Conservation (phyloP, 2,113 vertebrate genomes). For the Tragelaphus scriptus region DNA sequence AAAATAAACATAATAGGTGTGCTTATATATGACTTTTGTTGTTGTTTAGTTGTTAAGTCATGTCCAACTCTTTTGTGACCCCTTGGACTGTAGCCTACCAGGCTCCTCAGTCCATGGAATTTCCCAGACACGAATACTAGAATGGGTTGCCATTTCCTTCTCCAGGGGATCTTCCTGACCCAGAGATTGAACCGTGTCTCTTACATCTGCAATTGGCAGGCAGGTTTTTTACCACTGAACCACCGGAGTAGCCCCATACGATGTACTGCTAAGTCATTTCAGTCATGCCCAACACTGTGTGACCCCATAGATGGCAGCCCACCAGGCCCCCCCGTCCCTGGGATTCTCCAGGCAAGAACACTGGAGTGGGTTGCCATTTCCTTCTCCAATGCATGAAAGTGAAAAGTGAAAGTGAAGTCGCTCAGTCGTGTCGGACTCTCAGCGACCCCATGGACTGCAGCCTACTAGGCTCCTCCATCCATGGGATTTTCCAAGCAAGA, state of each 20-base stretch:
- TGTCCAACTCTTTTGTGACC: neutral
- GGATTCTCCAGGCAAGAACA: no score
- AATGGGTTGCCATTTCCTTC: neutral
- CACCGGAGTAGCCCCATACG: neutral
- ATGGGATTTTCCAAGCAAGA: no score
- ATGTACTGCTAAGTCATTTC: neutral
- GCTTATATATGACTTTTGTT: neutral
- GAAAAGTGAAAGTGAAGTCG: no score
- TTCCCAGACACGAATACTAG: neutral
- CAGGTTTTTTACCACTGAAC: neutral
- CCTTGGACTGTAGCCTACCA: neutral
- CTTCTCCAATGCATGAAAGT: no score
- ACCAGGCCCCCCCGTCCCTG: no score
- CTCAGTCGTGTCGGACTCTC: no score
- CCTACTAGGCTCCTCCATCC: no score
- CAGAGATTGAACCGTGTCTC: rapidly evolving
- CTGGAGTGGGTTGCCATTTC: no score
- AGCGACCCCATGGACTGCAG: no score
- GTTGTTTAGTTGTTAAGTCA: neutral
- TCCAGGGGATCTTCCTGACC: neutral
- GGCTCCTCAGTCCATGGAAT: neutral
- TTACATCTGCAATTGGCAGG: neutral
- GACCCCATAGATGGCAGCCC: no score
- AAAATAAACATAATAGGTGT: neutral
- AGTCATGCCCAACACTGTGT: no score